Evolutionary conservation across 2,113 vertebrate genomes (phyloP).

Genomic region (Pelecanus crispus): DNA sequence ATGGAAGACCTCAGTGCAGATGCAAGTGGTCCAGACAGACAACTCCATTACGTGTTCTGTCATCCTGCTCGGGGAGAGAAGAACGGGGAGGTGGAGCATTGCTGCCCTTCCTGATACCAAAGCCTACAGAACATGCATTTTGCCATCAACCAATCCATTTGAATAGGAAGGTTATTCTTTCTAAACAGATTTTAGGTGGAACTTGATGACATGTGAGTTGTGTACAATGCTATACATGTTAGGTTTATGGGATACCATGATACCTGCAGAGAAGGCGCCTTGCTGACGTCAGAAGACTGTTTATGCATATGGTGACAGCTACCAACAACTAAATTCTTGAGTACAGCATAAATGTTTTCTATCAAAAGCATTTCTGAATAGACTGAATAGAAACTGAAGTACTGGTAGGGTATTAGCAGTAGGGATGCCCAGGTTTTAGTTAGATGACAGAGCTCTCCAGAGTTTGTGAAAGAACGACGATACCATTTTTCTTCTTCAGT

Average conservation of each 20-base stretch:
- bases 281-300: background rate
- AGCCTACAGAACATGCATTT: background rate
- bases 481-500: background rate
- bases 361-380: background rate
- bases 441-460: background rate
- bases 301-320: background rate
- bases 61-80: background rate
- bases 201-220: rapidly evolving
- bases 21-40: background rate
- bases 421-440: background rate
- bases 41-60: background rate
- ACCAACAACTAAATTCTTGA: background rate
- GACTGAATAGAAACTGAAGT: background rate
- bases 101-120: background rate
- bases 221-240: background rate
- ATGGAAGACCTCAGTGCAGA: background rate
- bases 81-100: background rate
- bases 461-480: background rate
- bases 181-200: background rate
- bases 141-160: background rate
- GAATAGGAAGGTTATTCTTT: background rate
- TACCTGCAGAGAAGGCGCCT: background rate
- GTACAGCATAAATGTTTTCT: background rate
- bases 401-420: background rate
- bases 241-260: background rate